Evolutionary conservation across 2,113 vertebrate genomes (phyloP), one percentile per base, ranked within the genome.

Genomic region (Centropristis striata): DNA sequence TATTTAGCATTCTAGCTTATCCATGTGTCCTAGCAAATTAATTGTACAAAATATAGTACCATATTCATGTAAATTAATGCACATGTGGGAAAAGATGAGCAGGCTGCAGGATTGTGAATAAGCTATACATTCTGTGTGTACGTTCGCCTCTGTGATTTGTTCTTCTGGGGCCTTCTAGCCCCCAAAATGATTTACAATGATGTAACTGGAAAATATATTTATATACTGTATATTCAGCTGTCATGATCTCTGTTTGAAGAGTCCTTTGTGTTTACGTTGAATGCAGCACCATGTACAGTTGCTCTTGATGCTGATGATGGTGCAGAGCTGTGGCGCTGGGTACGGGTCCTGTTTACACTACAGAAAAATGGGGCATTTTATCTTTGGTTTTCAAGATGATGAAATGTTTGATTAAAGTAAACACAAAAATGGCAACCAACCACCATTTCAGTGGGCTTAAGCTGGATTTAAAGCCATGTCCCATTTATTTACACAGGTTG

Each of bases 401-500:
- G 64, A 74, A 84, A 78, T 21, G 39, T 71, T 66, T 78, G 63
- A 72, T 80, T 21, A 74, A 69, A 37, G 68, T 77, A 65, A 81
- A 78, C 64, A 80, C 41, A 47, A 54, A 71, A 71, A 71, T 51
- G 71, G 49, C 27, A 39, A 61, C 20, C 32, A n/a, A 67, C 54
- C 59, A 53, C 12, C 27, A 47, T 71, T 57, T 72, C 60, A 37
- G 41, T 42, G 28, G 32, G 73, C 21, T 13, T 28, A 23, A 44
- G 39, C 74, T 47, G 49, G 49, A 47, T 55, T 75, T 25, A 54
- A 67, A 73, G 67, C 28, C 51, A 49, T 25, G 21, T 73, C 37
- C 21, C 55, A 32, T 72, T 59, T 80, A 73, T 83, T 83, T 76
- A 60, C 72, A 55, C 16, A 49, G 20, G 55, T 21, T 77, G 70